Evolutionary conservation across 2,888 invertebrate genomes (phyloP).

Genomic region (Limnephilus rhombicus): DNA sequence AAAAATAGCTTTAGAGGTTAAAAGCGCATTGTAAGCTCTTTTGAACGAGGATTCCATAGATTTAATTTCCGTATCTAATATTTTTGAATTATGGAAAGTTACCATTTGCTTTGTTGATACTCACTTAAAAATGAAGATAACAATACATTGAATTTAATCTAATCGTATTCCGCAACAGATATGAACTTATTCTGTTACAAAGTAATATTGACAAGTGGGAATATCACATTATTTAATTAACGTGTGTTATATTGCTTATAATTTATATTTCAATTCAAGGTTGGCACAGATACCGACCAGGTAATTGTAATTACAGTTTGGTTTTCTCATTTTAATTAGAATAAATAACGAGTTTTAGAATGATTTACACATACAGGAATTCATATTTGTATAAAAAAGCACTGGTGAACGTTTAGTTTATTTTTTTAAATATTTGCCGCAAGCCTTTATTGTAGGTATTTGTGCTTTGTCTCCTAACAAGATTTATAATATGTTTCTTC

Average conservation of each 20-base stretch:
- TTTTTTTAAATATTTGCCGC: neutral
- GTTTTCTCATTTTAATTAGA: neutral
- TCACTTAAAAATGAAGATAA: neutral
- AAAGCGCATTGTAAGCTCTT: too few relatives aligned
- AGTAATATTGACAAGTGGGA: neutral
- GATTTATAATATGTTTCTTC: neutral
- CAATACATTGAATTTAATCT: neutral
- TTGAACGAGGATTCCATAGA: too few relatives aligned
- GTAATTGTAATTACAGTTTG: neutral
- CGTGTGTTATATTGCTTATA: neutral
- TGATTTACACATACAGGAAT: neutral
- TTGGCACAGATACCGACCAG: neutral
- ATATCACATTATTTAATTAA: neutral
- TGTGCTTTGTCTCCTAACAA: neutral
- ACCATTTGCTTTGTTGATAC: neutral
- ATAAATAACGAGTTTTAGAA: neutral
- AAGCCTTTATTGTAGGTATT: neutral
- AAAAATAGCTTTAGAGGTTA: too few relatives aligned
- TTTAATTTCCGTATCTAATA: neutral
- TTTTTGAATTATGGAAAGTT: neutral
- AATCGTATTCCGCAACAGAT: neutral
- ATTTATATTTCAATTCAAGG: neutral
- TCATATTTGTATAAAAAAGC: neutral
- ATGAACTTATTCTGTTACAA: neutral
- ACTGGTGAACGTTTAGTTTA: neutral